Percentiles rank a stretch among this genome's conserved stretches.
phyloP scores from a whole-genome alignment of 64 coral and sea anemone genomes.

The Platygyra sinensis region DNA sequence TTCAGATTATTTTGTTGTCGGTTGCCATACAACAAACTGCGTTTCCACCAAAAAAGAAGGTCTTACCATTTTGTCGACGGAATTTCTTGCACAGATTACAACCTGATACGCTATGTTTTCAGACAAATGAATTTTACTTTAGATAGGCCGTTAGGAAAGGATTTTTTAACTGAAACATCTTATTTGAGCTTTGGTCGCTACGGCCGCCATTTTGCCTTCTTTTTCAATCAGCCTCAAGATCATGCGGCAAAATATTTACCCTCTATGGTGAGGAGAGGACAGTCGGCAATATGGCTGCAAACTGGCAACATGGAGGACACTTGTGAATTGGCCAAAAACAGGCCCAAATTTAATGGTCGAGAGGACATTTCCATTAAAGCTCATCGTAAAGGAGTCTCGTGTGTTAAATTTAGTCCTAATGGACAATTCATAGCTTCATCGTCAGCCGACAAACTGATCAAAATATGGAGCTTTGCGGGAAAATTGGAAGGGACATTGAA shows the following conservation, averaged over 20 bases:
- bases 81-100: not conserved
- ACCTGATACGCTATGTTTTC: not conserved
- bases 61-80: conserved; percentile 58
- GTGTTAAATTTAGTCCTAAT: conserved; percentile 73
- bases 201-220: conserved; percentile 55
- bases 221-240: conserved; percentile 3
- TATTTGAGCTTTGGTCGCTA: conserved; percentile 55
- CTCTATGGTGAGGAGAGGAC: not conserved
- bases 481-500: conserved; percentile 47
- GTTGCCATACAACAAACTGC: not conserved
- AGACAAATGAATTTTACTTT: not conserved
- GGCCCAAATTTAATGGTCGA: not conserved
- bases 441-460: conserved; percentile 72
- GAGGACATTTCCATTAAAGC: conserved; percentile 8
- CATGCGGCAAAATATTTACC: not conserved
- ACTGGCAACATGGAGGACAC: not conserved
- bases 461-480: conserved; percentile 59
- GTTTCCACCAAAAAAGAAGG: not conserved
- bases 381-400: conserved; percentile 66
- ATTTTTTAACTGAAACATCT: conserved; percentile 23
- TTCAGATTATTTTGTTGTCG: conserved; percentile 55
- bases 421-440: conserved; percentile 58
- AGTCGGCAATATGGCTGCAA: not conserved
- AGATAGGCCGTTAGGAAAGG: not conserved
- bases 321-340: not conserved